Conservation (phyloP, 2,113 vertebrate species). For the Thalassoma bifasciatum region DNA sequence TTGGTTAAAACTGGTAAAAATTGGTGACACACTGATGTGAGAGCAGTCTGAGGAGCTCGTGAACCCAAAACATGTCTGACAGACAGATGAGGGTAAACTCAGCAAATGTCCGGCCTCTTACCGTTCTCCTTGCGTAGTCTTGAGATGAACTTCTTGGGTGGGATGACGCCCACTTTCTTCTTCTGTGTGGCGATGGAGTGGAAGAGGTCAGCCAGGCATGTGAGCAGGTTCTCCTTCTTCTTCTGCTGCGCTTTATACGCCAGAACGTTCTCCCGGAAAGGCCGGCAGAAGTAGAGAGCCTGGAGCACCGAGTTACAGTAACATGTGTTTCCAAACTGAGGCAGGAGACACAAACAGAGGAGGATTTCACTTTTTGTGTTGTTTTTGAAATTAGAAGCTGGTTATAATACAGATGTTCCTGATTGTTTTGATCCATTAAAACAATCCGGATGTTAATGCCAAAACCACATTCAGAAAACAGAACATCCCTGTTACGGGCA, state of each 20-base stretch:
- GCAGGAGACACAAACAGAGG: neutral
- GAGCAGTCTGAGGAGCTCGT: no score
- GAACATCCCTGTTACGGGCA: neutral
- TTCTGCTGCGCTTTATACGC: conserved; percentile 98
- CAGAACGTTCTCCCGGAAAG: conserved; percentile 97
- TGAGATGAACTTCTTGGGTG: conserved; percentile 99
- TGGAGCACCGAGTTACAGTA: conserved; percentile 99
- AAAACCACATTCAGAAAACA: conserved; percentile 4
- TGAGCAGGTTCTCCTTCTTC: conserved; percentile 98
- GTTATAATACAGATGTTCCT: neutral
- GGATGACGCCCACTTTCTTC: conserved; percentile 99
- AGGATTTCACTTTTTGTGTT: neutral
- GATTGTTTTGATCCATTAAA: conserved; percentile 1
- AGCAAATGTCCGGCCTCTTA: conserved; percentile 71
- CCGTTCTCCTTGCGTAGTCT: conserved; percentile 96
- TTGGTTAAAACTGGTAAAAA: no score
- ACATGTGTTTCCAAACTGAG: conserved; percentile 97
- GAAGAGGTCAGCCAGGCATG: conserved; percentile 97
- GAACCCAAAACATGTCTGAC: no score
- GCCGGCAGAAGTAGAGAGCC: conserved; percentile 96
- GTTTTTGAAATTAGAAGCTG: neutral
- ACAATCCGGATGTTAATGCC: conserved; percentile 14
- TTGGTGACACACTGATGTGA: no score
- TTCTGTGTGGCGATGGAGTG: conserved; percentile 98
- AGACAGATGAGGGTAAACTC: no score